These are phyloP conservation scores for Nyctibius grandis DNA, from an alignment of 2,797 vertebrate genomes.

Conservation along the genomic window DNA sequence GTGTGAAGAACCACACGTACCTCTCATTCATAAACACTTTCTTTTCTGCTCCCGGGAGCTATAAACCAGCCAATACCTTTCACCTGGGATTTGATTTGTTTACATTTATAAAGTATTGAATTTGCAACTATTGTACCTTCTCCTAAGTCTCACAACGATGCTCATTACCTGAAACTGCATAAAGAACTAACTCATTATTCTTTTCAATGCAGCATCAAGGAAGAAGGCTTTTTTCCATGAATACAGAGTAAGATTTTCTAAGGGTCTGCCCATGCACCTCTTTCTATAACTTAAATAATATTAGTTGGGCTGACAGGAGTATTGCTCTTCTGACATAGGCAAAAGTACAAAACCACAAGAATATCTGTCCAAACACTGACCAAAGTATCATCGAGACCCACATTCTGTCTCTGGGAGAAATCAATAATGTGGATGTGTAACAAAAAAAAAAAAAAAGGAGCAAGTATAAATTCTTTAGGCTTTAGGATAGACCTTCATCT, in stretches of 20 bases:
- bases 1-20: not conserved
- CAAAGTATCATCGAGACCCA: not conserved
- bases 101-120: not conserved
- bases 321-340: not conserved
- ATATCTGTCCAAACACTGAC: not conserved
- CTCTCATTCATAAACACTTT: not conserved
- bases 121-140: not conserved
- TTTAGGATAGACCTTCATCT: not conserved
- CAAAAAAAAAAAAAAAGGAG: fast-evolving
- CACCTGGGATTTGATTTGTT: not conserved
- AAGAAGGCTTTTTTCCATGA: not conserved
- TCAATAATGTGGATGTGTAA: not conserved
- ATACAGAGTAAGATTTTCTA: not conserved
- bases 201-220: not conserved
- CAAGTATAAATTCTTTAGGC: not conserved
- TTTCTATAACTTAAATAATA: not conserved
- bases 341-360: not conserved
- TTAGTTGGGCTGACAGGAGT: not conserved
- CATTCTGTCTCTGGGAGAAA: not conserved
- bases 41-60: not conserved
- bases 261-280: not conserved
- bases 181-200: not conserved
- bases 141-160: not conserved
- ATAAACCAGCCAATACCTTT: not conserved
- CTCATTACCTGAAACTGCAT: not conserved